Percentiles rank a stretch among this genome's conserved stretches.
These are phyloP conservation scores for Sericinus montela DNA, from an alignment of 2,888 invertebrate genomes.

Conservation along the genomic window DNA sequence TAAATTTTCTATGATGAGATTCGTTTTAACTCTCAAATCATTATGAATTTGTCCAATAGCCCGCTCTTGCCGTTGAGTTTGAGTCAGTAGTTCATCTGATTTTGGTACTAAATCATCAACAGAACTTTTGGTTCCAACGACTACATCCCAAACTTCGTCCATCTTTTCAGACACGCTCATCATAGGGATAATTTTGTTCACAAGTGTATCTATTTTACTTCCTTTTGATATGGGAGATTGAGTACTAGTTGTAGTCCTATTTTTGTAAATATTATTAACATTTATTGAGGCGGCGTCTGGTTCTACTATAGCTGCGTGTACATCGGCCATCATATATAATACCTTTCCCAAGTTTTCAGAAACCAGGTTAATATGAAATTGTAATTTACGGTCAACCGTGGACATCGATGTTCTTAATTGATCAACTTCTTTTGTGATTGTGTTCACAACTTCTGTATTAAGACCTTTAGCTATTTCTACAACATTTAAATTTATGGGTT, in stretches of 20 bases:
- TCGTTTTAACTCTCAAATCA: constrained; percentile 89
- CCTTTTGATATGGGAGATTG: constrained; percentile 78
- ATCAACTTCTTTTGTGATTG: constrained; percentile 89
- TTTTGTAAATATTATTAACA: constrained; percentile 68
- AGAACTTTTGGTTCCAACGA: constrained; percentile 92
- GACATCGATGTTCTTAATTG: constrained; percentile 88
- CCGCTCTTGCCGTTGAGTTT: constrained; percentile 91
- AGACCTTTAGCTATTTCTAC: constrained; percentile 91
- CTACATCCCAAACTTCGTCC: constrained; percentile 95
- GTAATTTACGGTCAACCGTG: constrained; percentile 88
- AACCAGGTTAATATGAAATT: constrained; percentile 90
- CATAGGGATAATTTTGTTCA: constrained; percentile 90
- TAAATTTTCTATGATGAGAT: constrained; percentile 91
- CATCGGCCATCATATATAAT: constrained; percentile 87
- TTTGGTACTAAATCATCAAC: constrained; percentile 92
- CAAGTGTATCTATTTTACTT: constrained; percentile 89
- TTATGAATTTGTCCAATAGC: constrained; percentile 92
- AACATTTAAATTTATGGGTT: constrained; percentile 90
- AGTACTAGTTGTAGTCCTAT: constrained; percentile 80
- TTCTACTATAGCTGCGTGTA: constrained; percentile 90
- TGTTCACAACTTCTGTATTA: constrained; percentile 88
- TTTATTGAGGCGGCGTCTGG: constrained; percentile 80
- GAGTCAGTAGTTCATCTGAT: constrained; percentile 90
- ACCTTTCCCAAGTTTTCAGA: constrained; percentile 90
- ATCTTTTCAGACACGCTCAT: constrained; percentile 92